A percentile compares a stretch with the other conserved stretches of the same genome.
Evolutionary conservation across 2,888 invertebrate genomes (phyloP).

Genomic region (Phasia obesa): DNA sequence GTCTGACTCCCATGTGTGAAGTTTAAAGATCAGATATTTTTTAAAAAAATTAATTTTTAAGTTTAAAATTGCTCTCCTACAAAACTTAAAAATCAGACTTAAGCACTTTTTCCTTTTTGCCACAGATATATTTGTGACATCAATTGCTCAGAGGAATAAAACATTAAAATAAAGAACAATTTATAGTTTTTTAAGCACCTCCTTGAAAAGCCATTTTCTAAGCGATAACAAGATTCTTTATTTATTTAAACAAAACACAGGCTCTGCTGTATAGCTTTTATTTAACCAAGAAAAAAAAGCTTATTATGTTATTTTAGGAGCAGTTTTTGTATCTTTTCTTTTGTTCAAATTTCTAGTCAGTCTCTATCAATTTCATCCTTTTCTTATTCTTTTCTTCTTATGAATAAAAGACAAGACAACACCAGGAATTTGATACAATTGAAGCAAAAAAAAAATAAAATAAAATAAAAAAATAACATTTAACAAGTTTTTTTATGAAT

Average conservation of each 20-base stretch:
- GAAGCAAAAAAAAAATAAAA: slow-evolving; percentile 30
- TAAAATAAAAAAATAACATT: slow-evolving; percentile 45
- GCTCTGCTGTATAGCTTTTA: neutral
- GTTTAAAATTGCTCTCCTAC: too few species aligned
- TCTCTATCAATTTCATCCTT: slow-evolving; percentile 22
- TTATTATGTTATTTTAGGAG: slow-evolving; percentile 27
- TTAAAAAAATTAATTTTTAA: too few species aligned
- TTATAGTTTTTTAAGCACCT: neutral
- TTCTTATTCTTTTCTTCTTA: neutral
- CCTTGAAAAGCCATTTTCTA: neutral
- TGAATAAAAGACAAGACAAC: slow-evolving; percentile 16
- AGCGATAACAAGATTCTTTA: slow-evolving; percentile 1
- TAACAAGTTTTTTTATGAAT: slow-evolving; percentile 52
- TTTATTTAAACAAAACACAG: slow-evolving; percentile 11
- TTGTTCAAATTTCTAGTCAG: neutral
- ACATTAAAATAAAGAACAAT: neutral
- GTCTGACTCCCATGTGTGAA: too few species aligned
- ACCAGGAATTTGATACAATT: slow-evolving; percentile 44
- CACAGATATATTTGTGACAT: too few species aligned
- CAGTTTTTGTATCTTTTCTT: neutral
- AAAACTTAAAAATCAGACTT: too few species aligned
- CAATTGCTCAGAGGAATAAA: too few species aligned
- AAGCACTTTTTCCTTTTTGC: too few species aligned
- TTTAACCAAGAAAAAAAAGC: neutral
- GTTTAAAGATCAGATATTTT: too few species aligned